A percentile compares a stretch with the other conserved stretches of the same genome.
Conservation (phyloP, 2,888 invertebrate genomes). For the Ligdia adustata region DNA sequence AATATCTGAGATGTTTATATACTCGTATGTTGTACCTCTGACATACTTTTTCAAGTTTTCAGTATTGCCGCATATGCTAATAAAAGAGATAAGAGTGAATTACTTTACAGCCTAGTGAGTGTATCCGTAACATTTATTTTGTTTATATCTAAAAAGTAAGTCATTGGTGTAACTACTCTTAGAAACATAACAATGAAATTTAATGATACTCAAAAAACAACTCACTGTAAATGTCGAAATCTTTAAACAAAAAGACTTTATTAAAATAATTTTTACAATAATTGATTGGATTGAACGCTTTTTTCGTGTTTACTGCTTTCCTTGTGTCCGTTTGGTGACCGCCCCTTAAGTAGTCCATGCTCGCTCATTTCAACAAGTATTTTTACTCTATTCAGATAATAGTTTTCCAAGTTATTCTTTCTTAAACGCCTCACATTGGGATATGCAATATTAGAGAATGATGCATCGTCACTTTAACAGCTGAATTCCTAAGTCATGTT, state of each 20-base stretch:
- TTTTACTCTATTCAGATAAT: slow-evolving; percentile 78
- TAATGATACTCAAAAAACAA: slow-evolving; percentile 82
- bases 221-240: slow-evolving; percentile 71
- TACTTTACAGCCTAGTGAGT: too few relatives aligned
- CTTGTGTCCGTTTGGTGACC: slow-evolving; percentile 85
- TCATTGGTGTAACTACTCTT: slow-evolving; percentile 51
- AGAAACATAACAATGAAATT: slow-evolving; percentile 48
- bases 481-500: slow-evolving; percentile 80
- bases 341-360: slow-evolving; percentile 83
- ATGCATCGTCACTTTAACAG: slow-evolving; percentile 83
- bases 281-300: slow-evolving; percentile 85
- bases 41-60: slow-evolving; percentile 48
- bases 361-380: slow-evolving; percentile 79
- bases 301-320: slow-evolving; percentile 85
- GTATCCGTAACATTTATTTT: background rate
- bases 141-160: slow-evolving; percentile 51
- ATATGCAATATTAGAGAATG: slow-evolving; percentile 83
- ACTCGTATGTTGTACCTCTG: slow-evolving; percentile 61
- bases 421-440: slow-evolving; percentile 81
- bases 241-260: slow-evolving; percentile 65
- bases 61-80: too few relatives aligned
- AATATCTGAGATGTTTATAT: slow-evolving; percentile 53
- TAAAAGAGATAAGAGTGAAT: too few relatives aligned
- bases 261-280: slow-evolving; percentile 73
- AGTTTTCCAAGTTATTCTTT: slow-evolving; percentile 76